A percentile compares a stretch with the other conserved stretches of the same genome.
Evolutionary conservation across 2,113 vertebrate genomes (phyloP).

Genomic region (Platichthys flesus): DNA sequence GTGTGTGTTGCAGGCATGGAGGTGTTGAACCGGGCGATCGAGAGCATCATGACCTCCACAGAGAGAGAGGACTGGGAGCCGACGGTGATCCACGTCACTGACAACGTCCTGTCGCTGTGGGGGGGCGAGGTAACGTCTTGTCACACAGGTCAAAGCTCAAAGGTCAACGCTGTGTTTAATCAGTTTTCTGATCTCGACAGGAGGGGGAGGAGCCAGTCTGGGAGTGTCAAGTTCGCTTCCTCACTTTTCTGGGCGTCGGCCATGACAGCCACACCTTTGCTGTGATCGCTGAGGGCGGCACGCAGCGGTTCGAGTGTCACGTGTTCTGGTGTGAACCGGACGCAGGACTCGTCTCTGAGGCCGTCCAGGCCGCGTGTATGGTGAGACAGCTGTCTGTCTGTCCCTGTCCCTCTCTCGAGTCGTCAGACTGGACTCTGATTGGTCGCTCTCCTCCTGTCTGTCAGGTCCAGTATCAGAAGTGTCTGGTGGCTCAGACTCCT

Average conservation of each 20-base stretch:
- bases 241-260: constrained; percentile 97
- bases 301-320: constrained; percentile 93
- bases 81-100: constrained; percentile 86
- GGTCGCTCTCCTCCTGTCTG: background rate
- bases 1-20: constrained; percentile 88
- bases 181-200: constrained; percentile 48
- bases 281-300: constrained; percentile 93
- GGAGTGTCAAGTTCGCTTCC: constrained; percentile 92
- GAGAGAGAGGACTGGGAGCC: constrained; percentile 87
- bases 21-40: constrained; percentile 92
- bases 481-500: constrained; percentile 91
- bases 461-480: constrained; percentile 96
- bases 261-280: constrained; percentile 94
- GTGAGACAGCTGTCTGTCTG: constrained; percentile 78
- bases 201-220: constrained; percentile 87
- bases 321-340: constrained; percentile 98
- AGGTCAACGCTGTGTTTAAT: background rate
- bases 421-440: background rate
- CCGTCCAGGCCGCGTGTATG: constrained; percentile 97
- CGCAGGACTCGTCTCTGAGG: constrained; percentile 91
- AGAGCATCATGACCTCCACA: constrained; percentile 84
- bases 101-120: constrained; percentile 90
- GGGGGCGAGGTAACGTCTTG: constrained; percentile 76
- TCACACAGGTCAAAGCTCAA: background rate
- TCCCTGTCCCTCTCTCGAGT: background rate